phyloP scores from a whole-genome alignment of 2,797 vertebrate genomes.

The Melanotaenia boesemani region DNA sequence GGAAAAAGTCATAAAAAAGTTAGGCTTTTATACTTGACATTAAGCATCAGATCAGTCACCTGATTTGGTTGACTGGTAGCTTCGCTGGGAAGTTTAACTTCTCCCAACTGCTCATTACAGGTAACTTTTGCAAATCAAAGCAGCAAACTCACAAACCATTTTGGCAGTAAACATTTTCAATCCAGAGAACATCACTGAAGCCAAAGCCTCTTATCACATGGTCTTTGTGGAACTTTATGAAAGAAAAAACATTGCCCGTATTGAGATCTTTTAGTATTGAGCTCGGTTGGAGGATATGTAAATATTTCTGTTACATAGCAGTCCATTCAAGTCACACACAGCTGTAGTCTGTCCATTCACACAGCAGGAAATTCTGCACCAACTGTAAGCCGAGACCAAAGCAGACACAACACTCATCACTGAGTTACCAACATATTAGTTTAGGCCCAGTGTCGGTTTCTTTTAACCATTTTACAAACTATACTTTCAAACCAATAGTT shows the following conservation, averaged over 20 bases:
- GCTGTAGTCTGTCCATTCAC: constrained; percentile 80
- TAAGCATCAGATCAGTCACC: background rate
- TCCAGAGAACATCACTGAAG: background rate
- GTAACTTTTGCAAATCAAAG: background rate
- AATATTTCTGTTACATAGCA: background rate
- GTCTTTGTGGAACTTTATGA: background rate
- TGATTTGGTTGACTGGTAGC: background rate
- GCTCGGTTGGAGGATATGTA: background rate
- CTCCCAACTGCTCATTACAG: background rate
- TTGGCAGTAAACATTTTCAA: background rate
- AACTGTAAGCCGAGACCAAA: background rate
- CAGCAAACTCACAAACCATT: background rate
- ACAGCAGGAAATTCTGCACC: background rate
- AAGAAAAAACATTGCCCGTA: background rate
- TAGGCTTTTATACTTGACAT: background rate
- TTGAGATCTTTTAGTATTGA: background rate
- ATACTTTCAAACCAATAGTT: background rate
- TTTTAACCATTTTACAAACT: background rate
- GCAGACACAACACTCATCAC: background rate
- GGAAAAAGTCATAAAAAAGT: background rate
- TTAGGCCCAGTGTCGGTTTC: background rate
- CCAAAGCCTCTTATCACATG: too few species aligned
- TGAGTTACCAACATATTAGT: background rate
- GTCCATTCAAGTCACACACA: constrained; percentile 80
- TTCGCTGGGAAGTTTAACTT: background rate